Evolutionary conservation across 2,888 invertebrate species (phyloP).

Genomic region (Xestia xanthographa): DNA sequence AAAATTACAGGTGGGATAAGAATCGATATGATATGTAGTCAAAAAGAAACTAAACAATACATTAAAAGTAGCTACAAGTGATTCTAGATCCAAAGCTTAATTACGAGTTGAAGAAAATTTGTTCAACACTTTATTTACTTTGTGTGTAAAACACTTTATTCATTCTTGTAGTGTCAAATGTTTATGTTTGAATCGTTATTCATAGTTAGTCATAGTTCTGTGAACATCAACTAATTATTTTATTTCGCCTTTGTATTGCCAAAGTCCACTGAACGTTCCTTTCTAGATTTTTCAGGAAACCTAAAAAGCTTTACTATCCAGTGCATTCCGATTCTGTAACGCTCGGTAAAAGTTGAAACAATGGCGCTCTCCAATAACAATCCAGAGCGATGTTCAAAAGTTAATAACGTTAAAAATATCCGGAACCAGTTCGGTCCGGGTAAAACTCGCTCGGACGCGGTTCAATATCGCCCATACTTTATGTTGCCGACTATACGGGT

Average conservation of each 20-base stretch:
- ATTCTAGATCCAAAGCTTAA: not conserved
- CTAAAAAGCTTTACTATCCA: not conserved
- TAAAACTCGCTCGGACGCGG: constrained; percentile 42
- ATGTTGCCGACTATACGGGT: constrained; percentile 40
- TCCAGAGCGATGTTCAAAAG: constrained; percentile 58
- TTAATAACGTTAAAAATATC: constrained; percentile 68
- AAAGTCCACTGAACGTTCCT: not conserved
- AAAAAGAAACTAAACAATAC: not conserved
- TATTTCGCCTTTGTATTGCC: no score
- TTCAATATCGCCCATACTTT: constrained; percentile 62
- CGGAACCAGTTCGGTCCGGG: constrained; percentile 41
- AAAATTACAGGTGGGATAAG: not conserved
- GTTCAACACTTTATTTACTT: not conserved
- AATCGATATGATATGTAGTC: not conserved
- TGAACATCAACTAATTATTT: not conserved
- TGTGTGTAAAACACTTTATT: not conserved
- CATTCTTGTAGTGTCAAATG: not conserved
- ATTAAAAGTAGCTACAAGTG: not conserved
- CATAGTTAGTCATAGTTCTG: not conserved
- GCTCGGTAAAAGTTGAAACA: constrained; percentile 29
- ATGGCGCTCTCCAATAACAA: constrained; percentile 57
- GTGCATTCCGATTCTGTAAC: not conserved
- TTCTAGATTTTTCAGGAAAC: not conserved
- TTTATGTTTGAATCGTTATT: not conserved
- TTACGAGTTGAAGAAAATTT: not conserved